Conservation (phyloP, 1,140 invertebrate genomes). For the Drosophila navojoa region DNA sequence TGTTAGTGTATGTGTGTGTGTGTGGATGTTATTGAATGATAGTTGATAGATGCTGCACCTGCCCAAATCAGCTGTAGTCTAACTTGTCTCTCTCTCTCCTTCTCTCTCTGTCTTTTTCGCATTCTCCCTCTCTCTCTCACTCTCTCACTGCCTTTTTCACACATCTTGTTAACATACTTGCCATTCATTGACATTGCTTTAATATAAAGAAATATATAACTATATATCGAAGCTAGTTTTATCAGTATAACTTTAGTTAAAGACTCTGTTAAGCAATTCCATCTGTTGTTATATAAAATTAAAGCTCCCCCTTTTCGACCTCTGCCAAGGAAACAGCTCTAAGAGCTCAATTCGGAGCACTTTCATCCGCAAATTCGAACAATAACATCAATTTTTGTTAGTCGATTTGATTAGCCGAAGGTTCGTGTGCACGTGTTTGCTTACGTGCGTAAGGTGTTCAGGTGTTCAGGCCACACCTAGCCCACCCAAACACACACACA, state of each 20-base stretch:
- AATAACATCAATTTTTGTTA: constrained; percentile 60
- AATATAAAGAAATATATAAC: too few relatives aligned
- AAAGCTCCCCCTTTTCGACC: too few relatives aligned
- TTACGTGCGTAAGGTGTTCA: neutral
- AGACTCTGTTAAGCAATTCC: too few relatives aligned
- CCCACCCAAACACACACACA: neutral
- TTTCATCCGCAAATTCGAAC: constrained; percentile 8
- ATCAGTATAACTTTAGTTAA: too few relatives aligned
- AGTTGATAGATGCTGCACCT: neutral
- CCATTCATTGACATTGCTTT: too few relatives aligned
- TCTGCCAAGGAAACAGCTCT: constrained; percentile 1
- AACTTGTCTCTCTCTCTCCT: neutral
- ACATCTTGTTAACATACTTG: too few relatives aligned
- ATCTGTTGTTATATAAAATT: too few relatives aligned
- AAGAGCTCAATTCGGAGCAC: constrained; percentile 12
- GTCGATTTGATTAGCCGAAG: constrained; percentile 67
- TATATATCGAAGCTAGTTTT: too few relatives aligned
- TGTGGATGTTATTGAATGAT: neutral
- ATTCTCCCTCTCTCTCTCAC: constrained; percentile 61
- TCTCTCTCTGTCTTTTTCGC: neutral
- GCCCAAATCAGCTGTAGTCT: too few relatives aligned
- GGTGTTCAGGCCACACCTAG: neutral
- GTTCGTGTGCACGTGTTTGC: constrained; percentile 26
- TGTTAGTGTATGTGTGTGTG: neutral
- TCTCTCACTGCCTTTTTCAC: neutral